These are phyloP conservation scores for Microcebus murinus DNA, from an alignment of 2,113 vertebrate genomes.

Conservation along the genomic window DNA sequence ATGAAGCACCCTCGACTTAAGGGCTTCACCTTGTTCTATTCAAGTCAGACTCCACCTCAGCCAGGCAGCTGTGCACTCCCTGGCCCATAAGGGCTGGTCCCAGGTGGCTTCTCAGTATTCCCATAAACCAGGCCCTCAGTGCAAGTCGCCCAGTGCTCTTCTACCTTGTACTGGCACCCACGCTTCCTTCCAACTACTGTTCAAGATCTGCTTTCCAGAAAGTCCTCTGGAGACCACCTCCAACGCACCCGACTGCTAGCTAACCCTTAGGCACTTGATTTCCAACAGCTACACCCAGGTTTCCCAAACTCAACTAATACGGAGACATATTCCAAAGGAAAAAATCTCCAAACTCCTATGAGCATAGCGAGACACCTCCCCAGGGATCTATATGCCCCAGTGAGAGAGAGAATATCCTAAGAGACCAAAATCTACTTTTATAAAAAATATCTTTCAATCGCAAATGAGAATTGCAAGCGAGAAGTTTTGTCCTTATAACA, in stretches of 20 bases:
- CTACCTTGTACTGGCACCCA: background rate
- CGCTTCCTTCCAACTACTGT: background rate
- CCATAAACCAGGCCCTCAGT: background rate
- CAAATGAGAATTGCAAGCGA: conserved; percentile 12
- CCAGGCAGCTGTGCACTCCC: accelerated
- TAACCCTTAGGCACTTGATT: background rate
- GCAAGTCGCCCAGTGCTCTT: background rate
- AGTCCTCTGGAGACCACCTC: background rate
- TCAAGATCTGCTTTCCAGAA: conserved; percentile 14
- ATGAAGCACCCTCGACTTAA: background rate
- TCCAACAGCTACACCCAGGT: background rate
- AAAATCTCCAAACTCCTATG: background rate
- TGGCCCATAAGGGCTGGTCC: background rate
- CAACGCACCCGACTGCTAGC: accelerated
- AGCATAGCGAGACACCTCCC: background rate
- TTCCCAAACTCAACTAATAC: background rate
- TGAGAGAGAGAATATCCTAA: background rate
- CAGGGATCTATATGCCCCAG: background rate
- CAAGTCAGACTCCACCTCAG: background rate
- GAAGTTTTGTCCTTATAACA: background rate
- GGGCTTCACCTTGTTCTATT: background rate
- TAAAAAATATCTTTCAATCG: background rate
- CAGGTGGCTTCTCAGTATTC: background rate
- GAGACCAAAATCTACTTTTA: conserved; percentile 20
- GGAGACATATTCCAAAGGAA: background rate